A percentile compares a stretch with the other conserved stretches of the same genome.
Conservation (phyloP, 2,888 invertebrate genomes). For the Actias luna region DNA sequence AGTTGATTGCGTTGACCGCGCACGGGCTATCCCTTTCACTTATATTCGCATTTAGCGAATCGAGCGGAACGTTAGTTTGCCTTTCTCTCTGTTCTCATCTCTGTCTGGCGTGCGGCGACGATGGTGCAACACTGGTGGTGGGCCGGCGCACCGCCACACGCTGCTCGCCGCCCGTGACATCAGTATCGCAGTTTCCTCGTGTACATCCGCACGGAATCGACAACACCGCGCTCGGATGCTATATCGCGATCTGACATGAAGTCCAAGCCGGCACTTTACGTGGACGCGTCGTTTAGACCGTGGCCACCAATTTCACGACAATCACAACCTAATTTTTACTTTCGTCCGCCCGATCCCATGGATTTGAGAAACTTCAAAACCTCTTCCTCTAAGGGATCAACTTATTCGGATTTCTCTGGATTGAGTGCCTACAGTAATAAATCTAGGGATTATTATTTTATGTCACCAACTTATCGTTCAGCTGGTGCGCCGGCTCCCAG, state of each 20-base stretch:
- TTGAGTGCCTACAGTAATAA: slow-evolving; percentile 77
- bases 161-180: slow-evolving; percentile 57
- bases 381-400: slow-evolving; percentile 67
- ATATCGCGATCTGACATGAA: slow-evolving; percentile 83
- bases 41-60: slow-evolving; percentile 71
- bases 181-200: slow-evolving; percentile 75
- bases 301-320: slow-evolving; percentile 85
- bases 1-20: slow-evolving; percentile 63
- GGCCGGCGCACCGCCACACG: slow-evolving; percentile 57
- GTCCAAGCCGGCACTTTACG: slow-evolving; percentile 82
- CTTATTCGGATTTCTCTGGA: slow-evolving; percentile 77
- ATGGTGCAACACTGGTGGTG: slow-evolving; percentile 63
- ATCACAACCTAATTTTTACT: slow-evolving; percentile 75
- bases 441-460: slow-evolving; percentile 82
- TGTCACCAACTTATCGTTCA: slow-evolving; percentile 86
- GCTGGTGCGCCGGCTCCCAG: slow-evolving; percentile 82
- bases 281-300: slow-evolving; percentile 80
- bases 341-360: slow-evolving; percentile 74
- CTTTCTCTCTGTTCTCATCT: slow-evolving; percentile 77
- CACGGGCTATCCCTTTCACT: slow-evolving; percentile 79
- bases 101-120: slow-evolving; percentile 66
- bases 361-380: slow-evolving; percentile 76
- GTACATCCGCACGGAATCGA: slow-evolving; percentile 74
- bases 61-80: slow-evolving; percentile 71
- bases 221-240: slow-evolving; percentile 67